phyloP scores from a whole-genome alignment of 2,888 invertebrate genomes.

The Notodonta dromedarius region DNA sequence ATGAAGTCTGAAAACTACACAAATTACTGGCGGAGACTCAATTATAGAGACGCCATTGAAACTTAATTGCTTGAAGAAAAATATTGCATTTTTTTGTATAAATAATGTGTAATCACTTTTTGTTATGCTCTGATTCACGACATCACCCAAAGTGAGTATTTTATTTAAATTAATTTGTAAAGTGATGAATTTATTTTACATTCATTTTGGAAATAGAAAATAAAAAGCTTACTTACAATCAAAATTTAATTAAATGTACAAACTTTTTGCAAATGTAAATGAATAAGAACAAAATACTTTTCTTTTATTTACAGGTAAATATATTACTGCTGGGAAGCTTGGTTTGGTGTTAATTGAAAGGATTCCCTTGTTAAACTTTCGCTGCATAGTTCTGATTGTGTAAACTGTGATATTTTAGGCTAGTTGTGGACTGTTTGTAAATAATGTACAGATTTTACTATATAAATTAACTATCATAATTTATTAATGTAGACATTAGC shows the following conservation, averaged over 20 bases:
- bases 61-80: slow-evolving; percentile 2
- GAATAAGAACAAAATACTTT: slow-evolving; percentile 9
- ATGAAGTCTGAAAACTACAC: not conserved
- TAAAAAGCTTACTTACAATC: not conserved
- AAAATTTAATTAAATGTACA: not conserved
- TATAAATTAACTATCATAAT: slow-evolving; percentile 54
- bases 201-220: not conserved
- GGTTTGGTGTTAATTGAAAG: slow-evolving; percentile 23
- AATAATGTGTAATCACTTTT: not conserved
- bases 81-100: slow-evolving; percentile 2
- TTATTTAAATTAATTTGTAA: not conserved
- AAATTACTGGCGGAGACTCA: not conserved
- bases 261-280: not conserved
- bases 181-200: not conserved
- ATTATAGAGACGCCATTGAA: not conserved
- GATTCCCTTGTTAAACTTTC: slow-evolving; percentile 29
- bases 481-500: slow-evolving; percentile 63
- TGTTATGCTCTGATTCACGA: slow-evolving; percentile 2
- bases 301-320: slow-evolving; percentile 38
- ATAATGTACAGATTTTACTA: slow-evolving; percentile 61
- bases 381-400: slow-evolving; percentile 36
- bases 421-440: slow-evolving; percentile 44
- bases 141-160: not conserved
- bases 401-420: slow-evolving; percentile 46
- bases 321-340: slow-evolving; percentile 18